Percentiles rank a stretch among this genome's conserved stretches.
phyloP scores from a whole-genome alignment of 1,140 invertebrate genomes.

The Penaeus chinensis region DNA sequence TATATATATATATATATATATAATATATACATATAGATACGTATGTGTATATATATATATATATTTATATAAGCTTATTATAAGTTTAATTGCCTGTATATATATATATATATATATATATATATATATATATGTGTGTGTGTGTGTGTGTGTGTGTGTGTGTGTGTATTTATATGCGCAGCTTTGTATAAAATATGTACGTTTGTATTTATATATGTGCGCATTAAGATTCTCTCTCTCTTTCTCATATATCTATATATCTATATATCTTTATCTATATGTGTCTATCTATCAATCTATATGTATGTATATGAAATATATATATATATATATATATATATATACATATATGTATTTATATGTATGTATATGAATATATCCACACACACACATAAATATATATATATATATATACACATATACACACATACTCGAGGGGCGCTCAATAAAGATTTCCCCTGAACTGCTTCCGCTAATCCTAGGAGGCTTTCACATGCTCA shows the following conservation, averaged over 20 bases:
- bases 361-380: background rate
- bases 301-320: background rate
- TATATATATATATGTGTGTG: background rate
- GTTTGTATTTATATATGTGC: background rate
- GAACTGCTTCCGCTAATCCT: too few relatives aligned
- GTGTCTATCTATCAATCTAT: background rate
- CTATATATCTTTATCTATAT: conserved; percentile 4
- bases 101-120: background rate
- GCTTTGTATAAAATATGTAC: background rate
- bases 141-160: background rate
- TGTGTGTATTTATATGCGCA: background rate
- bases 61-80: too few relatives aligned
- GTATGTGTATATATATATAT: too few relatives aligned
- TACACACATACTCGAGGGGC: background rate
- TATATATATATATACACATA: conserved; percentile 22
- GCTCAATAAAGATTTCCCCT: too few relatives aligned
- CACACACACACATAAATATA: background rate
- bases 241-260: conserved; percentile 24
- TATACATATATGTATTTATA: conserved; percentile 5
- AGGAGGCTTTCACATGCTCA: too few relatives aligned
- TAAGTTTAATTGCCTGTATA: too few relatives aligned
- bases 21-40: too few relatives aligned
- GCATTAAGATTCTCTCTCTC: too few relatives aligned
- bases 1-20: too few relatives aligned
- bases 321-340: conserved; percentile 30